These are phyloP conservation scores for Eupithecia vulgata DNA, from an alignment of 2,888 invertebrate genomes.

Conservation along the genomic window DNA sequence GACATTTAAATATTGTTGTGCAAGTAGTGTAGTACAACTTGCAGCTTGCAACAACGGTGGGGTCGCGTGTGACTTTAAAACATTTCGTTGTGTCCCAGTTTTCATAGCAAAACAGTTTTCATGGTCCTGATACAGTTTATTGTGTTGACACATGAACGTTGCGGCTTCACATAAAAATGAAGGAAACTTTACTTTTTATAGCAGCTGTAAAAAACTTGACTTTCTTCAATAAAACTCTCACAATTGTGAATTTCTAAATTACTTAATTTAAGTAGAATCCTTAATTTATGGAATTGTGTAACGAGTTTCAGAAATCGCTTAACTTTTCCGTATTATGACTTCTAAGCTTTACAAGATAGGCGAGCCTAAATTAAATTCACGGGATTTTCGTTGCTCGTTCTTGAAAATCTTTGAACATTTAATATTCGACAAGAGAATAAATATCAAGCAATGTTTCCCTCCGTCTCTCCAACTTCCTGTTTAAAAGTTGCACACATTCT, in stretches of 20 bases:
- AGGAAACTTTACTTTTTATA: constrained; percentile 42
- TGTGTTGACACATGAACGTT: constrained; percentile 50
- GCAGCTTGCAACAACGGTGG: neutral
- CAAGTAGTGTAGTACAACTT: neutral
- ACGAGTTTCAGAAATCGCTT: constrained; percentile 47
- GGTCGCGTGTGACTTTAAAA: constrained; percentile 25
- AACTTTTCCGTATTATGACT: constrained; percentile 45
- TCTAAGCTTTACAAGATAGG: constrained; percentile 42
- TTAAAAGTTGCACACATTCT: constrained; percentile 9
- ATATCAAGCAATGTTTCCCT: constrained; percentile 5
- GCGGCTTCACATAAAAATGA: constrained; percentile 39
- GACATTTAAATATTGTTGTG: no score
- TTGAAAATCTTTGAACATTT: constrained; percentile 1
- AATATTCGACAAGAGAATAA: constrained; percentile 11
- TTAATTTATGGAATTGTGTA: constrained; percentile 47
- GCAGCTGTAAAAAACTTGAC: constrained; percentile 44
- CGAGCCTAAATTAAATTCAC: constrained; percentile 33
- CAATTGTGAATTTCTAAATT: constrained; percentile 44
- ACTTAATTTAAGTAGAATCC: constrained; percentile 43
- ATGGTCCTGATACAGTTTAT: constrained; percentile 48
- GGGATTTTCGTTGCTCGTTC: neutral
- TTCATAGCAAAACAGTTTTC: constrained; percentile 48
- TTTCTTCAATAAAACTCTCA: constrained; percentile 44
- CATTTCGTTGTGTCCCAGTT: constrained; percentile 43
- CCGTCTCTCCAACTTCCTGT: constrained; percentile 10